phyloP scores from a whole-genome alignment of 2,797 vertebrate species.

The Masticophis lateralis region DNA sequence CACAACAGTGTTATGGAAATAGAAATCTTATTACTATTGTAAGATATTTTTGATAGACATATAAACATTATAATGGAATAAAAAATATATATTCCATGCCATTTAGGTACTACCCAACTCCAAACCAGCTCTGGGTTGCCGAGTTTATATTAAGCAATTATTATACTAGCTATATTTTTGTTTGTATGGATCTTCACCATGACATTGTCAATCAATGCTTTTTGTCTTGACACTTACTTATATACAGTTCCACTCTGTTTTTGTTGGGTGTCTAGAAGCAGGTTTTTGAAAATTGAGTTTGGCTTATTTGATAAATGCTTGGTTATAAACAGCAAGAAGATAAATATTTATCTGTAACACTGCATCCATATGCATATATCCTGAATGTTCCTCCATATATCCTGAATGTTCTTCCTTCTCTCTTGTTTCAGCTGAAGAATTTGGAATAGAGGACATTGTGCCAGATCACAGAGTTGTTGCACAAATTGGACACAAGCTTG shows the following conservation, averaged over 20 bases:
- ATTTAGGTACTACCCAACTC: background rate
- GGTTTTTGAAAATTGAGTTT: background rate
- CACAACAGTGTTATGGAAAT: background rate
- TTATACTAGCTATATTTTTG: background rate
- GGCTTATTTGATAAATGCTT: background rate
- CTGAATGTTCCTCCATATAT: background rate
- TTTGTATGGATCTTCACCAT: background rate
- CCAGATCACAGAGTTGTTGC: conserved; percentile 55
- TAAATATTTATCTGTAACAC: background rate
- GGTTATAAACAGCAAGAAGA: background rate
- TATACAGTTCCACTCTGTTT: background rate
- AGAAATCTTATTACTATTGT: background rate
- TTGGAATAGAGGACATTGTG: conserved; percentile 72
- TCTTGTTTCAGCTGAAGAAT: conserved; percentile 72
- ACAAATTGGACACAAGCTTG: conserved; percentile 69
- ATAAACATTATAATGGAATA: background rate
- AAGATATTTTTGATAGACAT: background rate
- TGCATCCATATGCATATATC: background rate
- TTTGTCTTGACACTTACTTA: background rate
- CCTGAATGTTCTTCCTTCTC: background rate
- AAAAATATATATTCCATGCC: background rate
- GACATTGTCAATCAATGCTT: background rate
- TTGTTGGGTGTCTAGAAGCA: background rate
- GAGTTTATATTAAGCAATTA: background rate
- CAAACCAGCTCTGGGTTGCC: background rate